Evolutionary conservation across 2,113 vertebrate genomes (phyloP).

Genomic region (Sterna hirundo): DNA sequence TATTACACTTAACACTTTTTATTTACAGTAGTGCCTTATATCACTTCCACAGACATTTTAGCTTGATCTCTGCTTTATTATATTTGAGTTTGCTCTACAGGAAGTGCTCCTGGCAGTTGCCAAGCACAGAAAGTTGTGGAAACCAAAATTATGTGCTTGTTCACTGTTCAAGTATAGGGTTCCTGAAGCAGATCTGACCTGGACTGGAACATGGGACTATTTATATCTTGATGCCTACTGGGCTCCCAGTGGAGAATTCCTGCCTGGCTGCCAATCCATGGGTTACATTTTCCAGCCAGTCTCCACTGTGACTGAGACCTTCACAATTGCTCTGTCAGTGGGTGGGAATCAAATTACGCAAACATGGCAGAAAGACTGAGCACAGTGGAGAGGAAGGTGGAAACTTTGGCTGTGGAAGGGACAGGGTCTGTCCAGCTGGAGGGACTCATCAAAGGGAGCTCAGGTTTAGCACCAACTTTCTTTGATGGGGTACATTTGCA

Average conservation of each 20-base stretch:
- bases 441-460: background rate
- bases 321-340: background rate
- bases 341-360: background rate
- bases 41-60: background rate
- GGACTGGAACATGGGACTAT: background rate
- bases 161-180: background rate
- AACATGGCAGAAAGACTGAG: background rate
- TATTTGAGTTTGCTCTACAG: background rate
- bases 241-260: conserved; percentile 16
- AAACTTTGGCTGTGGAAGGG: background rate
- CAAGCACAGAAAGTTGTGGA: background rate
- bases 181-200: background rate
- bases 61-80: background rate
- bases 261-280: background rate
- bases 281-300: background rate
- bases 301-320: background rate
- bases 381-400: background rate
- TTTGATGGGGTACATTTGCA: background rate
- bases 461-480: background rate
- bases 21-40: background rate
- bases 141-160: background rate
- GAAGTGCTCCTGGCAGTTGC: background rate
- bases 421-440: background rate
- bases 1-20: background rate
- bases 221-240: conserved; percentile 19